Conservation (phyloP, 2,113 vertebrate species). For the Trochalopteron elliotii region DNA sequence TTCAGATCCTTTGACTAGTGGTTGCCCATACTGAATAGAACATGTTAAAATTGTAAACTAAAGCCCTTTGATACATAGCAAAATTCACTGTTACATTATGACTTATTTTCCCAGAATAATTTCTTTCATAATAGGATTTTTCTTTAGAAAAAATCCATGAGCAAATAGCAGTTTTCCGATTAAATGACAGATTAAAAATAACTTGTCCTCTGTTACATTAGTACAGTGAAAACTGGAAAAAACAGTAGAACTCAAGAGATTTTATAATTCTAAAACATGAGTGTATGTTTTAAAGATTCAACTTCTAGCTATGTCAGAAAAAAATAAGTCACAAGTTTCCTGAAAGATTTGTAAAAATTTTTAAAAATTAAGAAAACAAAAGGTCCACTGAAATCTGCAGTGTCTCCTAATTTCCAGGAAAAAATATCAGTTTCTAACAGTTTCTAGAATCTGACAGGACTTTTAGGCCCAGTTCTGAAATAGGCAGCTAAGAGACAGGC, state of each 20-base stretch:
- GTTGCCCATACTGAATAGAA: neutral
- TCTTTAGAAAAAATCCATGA: neutral
- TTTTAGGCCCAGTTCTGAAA: neutral
- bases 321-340: neutral
- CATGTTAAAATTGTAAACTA: neutral
- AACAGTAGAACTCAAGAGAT: neutral
- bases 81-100: neutral
- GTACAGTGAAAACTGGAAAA: neutral
- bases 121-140: neutral
- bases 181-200: neutral
- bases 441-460: neutral
- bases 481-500: neutral
- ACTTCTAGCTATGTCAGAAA: neutral
- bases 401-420: neutral
- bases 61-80: neutral
- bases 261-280: neutral
- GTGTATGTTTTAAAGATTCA: neutral
- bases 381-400: neutral
- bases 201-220: neutral
- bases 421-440: neutral
- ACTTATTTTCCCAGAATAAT: neutral
- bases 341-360: neutral
- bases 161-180: neutral
- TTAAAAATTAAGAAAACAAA: neutral
- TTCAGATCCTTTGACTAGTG: neutral